Conservation (phyloP, 2,888 invertebrate species). For the Dynastes hyllus region DNA sequence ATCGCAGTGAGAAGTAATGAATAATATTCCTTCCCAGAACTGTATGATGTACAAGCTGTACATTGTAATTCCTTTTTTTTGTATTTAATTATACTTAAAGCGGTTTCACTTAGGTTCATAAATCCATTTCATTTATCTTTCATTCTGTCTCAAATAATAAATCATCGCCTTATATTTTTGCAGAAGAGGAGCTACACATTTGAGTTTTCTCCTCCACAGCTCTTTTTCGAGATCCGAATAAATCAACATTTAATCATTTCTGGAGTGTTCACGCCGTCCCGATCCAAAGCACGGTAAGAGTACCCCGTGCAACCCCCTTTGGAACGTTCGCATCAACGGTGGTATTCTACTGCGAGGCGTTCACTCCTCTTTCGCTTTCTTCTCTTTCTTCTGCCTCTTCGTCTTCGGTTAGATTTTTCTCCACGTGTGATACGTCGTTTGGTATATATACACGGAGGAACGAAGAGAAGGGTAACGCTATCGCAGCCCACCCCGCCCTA, state of each 20-base stretch:
- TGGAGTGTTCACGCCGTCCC: conserved; percentile 34
- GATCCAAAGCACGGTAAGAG: neutral
- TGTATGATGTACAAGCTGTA: no score
- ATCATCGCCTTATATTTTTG: conserved; percentile 18
- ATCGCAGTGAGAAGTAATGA: no score
- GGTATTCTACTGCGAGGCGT: conserved; percentile 21
- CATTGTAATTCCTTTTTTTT: neutral
- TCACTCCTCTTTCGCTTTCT: conserved; percentile 31
- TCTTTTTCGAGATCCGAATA: conserved; percentile 41
- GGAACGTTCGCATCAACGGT: conserved; percentile 3
- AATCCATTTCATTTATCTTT: conserved; percentile 12
- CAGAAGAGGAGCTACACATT: conserved; percentile 24
- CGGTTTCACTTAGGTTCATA: neutral
- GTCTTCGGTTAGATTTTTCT: conserved; percentile 35
- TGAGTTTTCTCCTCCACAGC: conserved; percentile 24
- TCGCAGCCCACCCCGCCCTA: conserved; percentile 60
- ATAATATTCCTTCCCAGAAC: no score
- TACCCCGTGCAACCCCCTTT: neutral
- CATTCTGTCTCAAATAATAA: conserved; percentile 21
- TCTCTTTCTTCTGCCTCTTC: conserved; percentile 18
- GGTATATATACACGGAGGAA: conserved; percentile 5
- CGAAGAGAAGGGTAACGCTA: conserved; percentile 22
- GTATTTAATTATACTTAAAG: conserved; percentile 4
- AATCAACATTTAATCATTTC: conserved; percentile 49
- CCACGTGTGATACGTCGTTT: conserved; percentile 42